A percentile compares a stretch with the other conserved stretches of the same genome.
phyloP scores from a whole-genome alignment of 2,888 invertebrate species.

The Diplolepis rosae region DNA sequence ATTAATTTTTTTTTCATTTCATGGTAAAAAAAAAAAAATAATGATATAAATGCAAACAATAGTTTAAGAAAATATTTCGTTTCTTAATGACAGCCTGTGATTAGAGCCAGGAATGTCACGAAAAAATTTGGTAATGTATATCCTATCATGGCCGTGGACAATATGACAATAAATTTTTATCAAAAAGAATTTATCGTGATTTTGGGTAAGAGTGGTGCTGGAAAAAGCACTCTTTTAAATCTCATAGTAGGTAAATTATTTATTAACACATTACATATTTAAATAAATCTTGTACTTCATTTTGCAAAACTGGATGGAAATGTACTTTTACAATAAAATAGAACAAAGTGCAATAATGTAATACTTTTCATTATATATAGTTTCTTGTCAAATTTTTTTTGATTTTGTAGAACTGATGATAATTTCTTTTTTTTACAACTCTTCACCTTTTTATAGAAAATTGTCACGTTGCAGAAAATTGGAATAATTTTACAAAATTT shows the following conservation, averaged over 20 bases:
- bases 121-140: conserved; percentile 44
- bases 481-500: too few species aligned
- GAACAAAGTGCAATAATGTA: too few species aligned
- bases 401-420: too few species aligned
- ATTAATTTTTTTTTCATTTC: neutral
- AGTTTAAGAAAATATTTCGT: neutral
- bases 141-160: conserved; percentile 40
- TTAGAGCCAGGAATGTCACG: conserved; percentile 45
- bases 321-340: too few species aligned
- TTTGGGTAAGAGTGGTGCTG: conserved; percentile 52
- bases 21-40: neutral
- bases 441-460: too few species aligned
- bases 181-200: conserved; percentile 49
- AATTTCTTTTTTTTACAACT: too few species aligned
- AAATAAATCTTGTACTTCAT: too few species aligned
- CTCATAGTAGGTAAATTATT: conserved; percentile 48
- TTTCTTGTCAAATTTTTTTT: too few species aligned
- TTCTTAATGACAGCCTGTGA: conserved; percentile 39
- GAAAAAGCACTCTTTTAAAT: conserved; percentile 53
- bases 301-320: too few species aligned
- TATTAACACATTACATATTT: too few species aligned
- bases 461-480: too few species aligned
- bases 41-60: neutral
- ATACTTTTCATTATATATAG: too few species aligned
- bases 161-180: conserved; percentile 52